A percentile compares a stretch with the other conserved stretches of the same genome.
phyloP scores from a whole-genome alignment of 2,113 vertebrate genomes.

The Lepisosteus oculatus region DNA sequence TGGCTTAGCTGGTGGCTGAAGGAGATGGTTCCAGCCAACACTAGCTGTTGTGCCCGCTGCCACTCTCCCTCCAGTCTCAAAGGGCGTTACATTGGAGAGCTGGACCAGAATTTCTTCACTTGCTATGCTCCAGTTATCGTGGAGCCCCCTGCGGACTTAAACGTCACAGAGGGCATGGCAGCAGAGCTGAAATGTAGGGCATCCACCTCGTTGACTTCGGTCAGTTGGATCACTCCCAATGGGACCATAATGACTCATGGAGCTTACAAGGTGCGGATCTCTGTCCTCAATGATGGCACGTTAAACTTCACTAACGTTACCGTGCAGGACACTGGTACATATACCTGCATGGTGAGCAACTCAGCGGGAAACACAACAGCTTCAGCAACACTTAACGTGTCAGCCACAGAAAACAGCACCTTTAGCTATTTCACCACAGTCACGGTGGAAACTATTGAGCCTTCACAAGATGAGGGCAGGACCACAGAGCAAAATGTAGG shows the following conservation, averaged over 20 bases:
- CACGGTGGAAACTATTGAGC: slow-evolving; percentile 96
- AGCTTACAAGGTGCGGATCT: slow-evolving; percentile 91
- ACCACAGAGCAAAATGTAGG: slow-evolving; percentile 82
- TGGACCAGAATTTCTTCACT: slow-evolving; percentile 96
- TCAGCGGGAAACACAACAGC: slow-evolving; percentile 97
- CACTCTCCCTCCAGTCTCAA: slow-evolving; percentile 86
- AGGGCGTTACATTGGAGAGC: slow-evolving; percentile 93
- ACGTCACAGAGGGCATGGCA: slow-evolving; percentile 95
- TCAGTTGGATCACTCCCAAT: slow-evolving; percentile 97
- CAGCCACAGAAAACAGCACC: slow-evolving; percentile 83
- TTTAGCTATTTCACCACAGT: slow-evolving; percentile 98
- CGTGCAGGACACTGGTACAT: slow-evolving; percentile 94
- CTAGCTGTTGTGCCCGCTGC: slow-evolving; percentile 96
- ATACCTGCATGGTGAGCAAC: slow-evolving; percentile 98
- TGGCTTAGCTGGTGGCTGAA: slow-evolving; percentile 99
- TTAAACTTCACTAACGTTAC: slow-evolving; percentile 98
- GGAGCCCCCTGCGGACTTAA: slow-evolving; percentile 93
- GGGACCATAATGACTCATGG: slow-evolving; percentile 96
- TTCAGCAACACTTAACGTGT: slow-evolving; percentile 93
- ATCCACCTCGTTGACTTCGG: slow-evolving; percentile 89
- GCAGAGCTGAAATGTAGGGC: slow-evolving; percentile 94
- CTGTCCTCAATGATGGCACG: slow-evolving; percentile 93
- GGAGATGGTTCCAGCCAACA: slow-evolving; percentile 96
- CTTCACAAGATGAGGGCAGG: slow-evolving; percentile 86
- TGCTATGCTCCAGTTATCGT: slow-evolving; percentile 98